These are phyloP conservation scores for Clytia hemisphaerica DNA, from an alignment of 30 jellyfish, hydroid and myxozoan genomes.

Conservation along the genomic window DNA sequence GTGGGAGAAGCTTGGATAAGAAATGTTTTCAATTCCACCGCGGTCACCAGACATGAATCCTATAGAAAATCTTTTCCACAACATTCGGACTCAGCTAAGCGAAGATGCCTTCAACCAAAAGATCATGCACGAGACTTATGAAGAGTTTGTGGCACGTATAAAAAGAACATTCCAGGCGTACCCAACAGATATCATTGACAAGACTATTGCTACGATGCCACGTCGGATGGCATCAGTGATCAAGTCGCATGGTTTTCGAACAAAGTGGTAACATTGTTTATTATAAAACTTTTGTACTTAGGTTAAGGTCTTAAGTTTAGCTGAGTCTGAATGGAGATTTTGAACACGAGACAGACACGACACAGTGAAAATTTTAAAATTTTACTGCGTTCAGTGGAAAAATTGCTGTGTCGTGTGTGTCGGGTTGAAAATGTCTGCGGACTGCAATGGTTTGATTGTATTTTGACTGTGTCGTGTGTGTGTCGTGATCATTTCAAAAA, in stretches of 20 bases:
- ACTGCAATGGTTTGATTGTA: too few relatives aligned
- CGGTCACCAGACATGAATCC: constrained; percentile 19
- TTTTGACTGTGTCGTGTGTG: too few relatives aligned
- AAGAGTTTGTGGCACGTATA: not conserved
- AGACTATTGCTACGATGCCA: constrained; percentile 12
- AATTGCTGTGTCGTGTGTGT: too few relatives aligned
- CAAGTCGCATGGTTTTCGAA: not conserved
- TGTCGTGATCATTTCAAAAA: too few relatives aligned
- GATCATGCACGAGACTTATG: not conserved
- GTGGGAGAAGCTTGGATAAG: not conserved
- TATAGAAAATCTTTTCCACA: constrained; percentile 10
- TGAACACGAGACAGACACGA: too few relatives aligned
- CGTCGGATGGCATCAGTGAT: too few relatives aligned
- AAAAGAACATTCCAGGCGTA: not conserved
- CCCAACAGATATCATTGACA: not conserved
- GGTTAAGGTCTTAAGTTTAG: not conserved
- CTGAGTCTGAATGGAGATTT: not conserved
- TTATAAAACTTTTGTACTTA: not conserved
- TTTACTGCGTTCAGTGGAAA: too few relatives aligned
- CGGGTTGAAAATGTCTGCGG: too few relatives aligned
- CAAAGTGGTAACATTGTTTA: not conserved
- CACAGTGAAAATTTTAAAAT: too few relatives aligned
- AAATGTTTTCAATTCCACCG: constrained; percentile 11
- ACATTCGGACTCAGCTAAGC: not conserved
- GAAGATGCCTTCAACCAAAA: not conserved